phyloP scores from a whole-genome alignment of 2,113 vertebrate species.

The Phalacrocorax brasilianus region DNA sequence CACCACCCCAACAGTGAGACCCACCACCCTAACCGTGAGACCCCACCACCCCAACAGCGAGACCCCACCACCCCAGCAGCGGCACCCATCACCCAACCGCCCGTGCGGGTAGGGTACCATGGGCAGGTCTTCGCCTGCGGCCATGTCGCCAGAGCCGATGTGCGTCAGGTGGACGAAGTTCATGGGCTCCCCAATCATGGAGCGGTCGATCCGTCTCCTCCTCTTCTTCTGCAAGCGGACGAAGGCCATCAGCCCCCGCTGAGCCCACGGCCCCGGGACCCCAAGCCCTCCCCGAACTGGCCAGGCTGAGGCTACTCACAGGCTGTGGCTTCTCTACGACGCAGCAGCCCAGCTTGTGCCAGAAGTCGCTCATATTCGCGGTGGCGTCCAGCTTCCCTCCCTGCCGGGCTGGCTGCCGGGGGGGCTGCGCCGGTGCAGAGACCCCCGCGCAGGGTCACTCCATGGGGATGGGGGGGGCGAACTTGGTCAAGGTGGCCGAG shows the following conservation, averaged over 20 bases:
- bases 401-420: neutral
- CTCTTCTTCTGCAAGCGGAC: constrained; percentile 76
- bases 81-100: no score
- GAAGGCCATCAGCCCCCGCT: neutral
- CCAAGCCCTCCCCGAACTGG: rapidly evolving
- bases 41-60: no score
- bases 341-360: constrained; percentile 95
- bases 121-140: constrained; percentile 74
- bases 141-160: constrained; percentile 92
- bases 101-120: constrained; percentile 66
- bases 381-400: constrained; percentile 61
- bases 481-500: neutral
- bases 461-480: neutral
- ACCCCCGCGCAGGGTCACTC: neutral
- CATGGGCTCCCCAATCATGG: constrained; percentile 93
- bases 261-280: rapidly evolving
- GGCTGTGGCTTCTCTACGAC: constrained; percentile 90
- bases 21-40: no score
- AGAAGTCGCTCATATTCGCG: constrained; percentile 90
- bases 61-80: no score
- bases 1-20: no score
- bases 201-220: constrained; percentile 86
- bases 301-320: constrained; percentile 63
- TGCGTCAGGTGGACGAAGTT: constrained; percentile 94
- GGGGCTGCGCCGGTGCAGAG: neutral